These are phyloP conservation scores for Lepidocolaptes lacrymiger DNA, from an alignment of 2,797 vertebrate species.

Conservation along the genomic window DNA sequence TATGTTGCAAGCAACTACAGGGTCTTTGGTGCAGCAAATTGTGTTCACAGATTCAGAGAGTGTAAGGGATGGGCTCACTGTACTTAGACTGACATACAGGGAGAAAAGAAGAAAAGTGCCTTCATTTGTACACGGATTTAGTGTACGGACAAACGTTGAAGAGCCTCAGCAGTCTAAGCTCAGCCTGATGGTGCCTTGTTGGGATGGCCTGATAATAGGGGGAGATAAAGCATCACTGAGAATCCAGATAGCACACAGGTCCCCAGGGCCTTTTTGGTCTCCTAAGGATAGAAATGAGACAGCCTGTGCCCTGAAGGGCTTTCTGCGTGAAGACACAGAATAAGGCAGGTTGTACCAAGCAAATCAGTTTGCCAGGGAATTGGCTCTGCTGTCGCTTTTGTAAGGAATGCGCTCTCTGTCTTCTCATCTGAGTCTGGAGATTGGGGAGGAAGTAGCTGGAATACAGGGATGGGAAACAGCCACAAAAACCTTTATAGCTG, in stretches of 20 bases:
- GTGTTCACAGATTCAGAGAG: not conserved
- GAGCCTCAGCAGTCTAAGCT: not conserved
- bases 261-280: not conserved
- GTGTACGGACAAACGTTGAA: not conserved
- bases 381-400: not conserved
- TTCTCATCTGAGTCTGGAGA: not conserved
- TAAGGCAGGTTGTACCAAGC: not conserved
- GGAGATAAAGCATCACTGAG: not conserved
- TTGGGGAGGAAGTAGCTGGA: not conserved
- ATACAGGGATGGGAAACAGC: not conserved
- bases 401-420: not conserved
- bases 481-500: not conserved
- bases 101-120: not conserved
- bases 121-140: not conserved
- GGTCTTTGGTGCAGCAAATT: fast-evolving
- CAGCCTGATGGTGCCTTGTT: not conserved
- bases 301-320: not conserved
- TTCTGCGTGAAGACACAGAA: not conserved
- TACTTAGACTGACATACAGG: not conserved
- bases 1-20: not conserved
- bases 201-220: not conserved
- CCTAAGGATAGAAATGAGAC: not conserved
- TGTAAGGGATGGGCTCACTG: not conserved
- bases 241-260: not conserved
- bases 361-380: not conserved